Base-by-base conservation (phyloP, 2,113 vertebrate genomes). In the Colaptes auratus region DNA sequence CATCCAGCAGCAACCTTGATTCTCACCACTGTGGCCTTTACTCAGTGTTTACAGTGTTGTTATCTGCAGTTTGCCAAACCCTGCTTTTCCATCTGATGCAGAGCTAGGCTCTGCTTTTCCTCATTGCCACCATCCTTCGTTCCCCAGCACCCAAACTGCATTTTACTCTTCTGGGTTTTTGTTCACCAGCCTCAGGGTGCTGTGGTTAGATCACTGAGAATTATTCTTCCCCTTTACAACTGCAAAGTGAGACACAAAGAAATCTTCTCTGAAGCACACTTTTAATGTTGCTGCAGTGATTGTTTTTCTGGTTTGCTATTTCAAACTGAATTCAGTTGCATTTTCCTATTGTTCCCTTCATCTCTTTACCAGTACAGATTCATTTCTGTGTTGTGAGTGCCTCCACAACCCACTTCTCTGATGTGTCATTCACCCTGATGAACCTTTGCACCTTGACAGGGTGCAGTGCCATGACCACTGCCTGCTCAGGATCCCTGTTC, bases 1-100 rank as follows among this genome's bases (percentile, higher is more conserved):
- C 31, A 78, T 90, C 24, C 8, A 82, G 70, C 61, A 90, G 53
- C 92, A 95, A 92, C 69, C 66, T 82, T 85, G 81, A 89, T 93
- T 92, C 55, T 95, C 67, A 94, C 87, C 92, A 55, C 52, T 56
- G 84, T 94, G 95, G 87, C 95, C 95, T 92, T 95, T 84, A 82
- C 42, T 90, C 25, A 35, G 56, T 89, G 59, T 88, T 88, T 71
- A 66, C 39, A 72, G 30, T 75, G 7, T 11, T 86, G 23, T 82
- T 85, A 67, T 12, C 44, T 92, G 7, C 48, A 48, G 4, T 55
- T 91, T 91, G 36, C 63, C 64, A 89, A 72, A 72, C 11, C 1
- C 0, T 46, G 8, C 15, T 86, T 5, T 80, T 90, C 35, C 9
- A 24, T 92, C 85, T 79, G 35, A 61, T 55, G 58, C n/a, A 50